Evolutionary conservation across 30 jellyfish, hydroid and myxozoan species (phyloP).

Genomic region (Cassiopea andromeda): DNA sequence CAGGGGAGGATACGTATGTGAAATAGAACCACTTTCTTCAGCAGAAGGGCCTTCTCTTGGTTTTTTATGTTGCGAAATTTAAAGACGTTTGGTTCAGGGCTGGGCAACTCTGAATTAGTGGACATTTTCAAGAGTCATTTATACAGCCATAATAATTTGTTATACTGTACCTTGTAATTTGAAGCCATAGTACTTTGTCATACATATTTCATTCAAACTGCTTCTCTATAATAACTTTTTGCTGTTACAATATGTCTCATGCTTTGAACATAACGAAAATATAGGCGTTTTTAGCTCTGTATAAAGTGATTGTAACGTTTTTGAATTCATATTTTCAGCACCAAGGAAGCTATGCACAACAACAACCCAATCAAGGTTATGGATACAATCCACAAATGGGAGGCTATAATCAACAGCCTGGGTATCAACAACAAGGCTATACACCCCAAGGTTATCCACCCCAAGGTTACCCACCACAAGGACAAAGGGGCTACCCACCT

Average conservation of each 20-base stretch:
- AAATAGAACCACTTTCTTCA: neutral
- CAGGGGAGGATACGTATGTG: constrained; percentile 8
- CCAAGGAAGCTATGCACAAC: neutral
- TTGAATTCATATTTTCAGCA: neutral
- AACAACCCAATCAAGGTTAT: constrained; percentile 16
- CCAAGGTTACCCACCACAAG: constrained; percentile 72
- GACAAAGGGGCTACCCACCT: constrained; percentile 69
- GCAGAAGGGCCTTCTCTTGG: neutral
- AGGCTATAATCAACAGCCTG: constrained; percentile 51
- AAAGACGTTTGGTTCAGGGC: no score
- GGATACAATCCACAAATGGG: constrained; percentile 1
- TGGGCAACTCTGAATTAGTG: no score
- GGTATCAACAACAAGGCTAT: constrained; percentile 39
- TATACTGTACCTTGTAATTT: no score
- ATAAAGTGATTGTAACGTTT: no score
- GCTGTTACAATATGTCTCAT: no score
- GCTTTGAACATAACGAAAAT: no score
- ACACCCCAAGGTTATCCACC: constrained; percentile 41
- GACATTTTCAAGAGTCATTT: no score
- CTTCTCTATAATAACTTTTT: no score
- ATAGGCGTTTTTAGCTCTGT: no score
- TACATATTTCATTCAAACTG: no score
- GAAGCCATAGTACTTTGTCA: no score
- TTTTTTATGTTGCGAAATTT: neutral
- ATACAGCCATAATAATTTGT: no score